These are phyloP conservation scores for Calidris pygmaea DNA, from an alignment of 2,113 vertebrate species.

Conservation along the genomic window DNA sequence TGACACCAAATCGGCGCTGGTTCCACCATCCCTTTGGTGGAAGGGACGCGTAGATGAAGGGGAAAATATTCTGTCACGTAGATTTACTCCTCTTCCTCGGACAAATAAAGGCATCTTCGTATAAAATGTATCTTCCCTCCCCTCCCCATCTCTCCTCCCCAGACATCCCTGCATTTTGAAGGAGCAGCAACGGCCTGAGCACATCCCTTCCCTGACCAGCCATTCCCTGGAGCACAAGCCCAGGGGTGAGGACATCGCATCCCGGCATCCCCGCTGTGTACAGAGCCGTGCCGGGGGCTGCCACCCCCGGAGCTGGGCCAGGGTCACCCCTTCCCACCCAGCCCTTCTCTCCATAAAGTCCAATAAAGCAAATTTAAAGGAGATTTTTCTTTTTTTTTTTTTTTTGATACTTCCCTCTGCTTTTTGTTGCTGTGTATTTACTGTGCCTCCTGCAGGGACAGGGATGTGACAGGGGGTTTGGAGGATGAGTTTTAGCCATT, in stretches of 20 bases:
- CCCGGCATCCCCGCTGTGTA: fast-evolving
- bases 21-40: neutral
- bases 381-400: too few relatives aligned
- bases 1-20: fast-evolving
- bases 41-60: neutral
- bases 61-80: fast-evolving
- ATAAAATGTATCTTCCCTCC: neutral
- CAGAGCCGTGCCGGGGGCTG: fast-evolving
- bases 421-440: neutral
- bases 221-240: neutral
- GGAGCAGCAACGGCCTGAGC: neutral
- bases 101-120: neutral
- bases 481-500: neutral
- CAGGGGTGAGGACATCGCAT: fast-evolving
- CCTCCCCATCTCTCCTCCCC: neutral
- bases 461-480: neutral
- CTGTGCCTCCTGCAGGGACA: neutral
- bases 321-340: neutral
- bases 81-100: neutral
- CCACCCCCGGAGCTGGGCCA: neutral
- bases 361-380: neutral
- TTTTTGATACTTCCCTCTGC: neutral
- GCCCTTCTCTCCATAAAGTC: neutral
- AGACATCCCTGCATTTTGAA: neutral
- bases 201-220: neutral